These are phyloP conservation scores for Drosophila ochracea DNA, from an alignment of 2,888 invertebrate genomes.

Conservation along the genomic window DNA sequence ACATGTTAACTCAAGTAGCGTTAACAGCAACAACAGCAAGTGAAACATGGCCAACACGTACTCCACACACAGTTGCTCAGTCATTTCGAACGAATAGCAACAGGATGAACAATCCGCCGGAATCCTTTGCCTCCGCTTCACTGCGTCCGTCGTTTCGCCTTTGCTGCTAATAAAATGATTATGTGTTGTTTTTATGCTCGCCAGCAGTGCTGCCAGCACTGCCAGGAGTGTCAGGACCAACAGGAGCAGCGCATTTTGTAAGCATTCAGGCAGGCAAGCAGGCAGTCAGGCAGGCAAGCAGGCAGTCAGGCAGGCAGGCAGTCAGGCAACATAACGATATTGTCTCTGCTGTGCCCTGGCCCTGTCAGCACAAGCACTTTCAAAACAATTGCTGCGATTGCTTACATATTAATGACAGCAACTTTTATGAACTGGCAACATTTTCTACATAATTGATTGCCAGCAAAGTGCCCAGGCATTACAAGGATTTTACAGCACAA, in stretches of 20 bases:
- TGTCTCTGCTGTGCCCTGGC: not conserved
- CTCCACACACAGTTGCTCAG: conserved; percentile 44
- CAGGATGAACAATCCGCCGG: conserved; percentile 68
- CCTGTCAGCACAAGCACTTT: conserved; percentile 33
- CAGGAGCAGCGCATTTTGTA: conserved; percentile 19
- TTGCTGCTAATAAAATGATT: conserved; percentile 78
- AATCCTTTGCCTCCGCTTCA: conserved; percentile 60
- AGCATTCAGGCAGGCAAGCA: conserved; percentile 3
- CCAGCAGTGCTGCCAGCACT: conserved; percentile 7
- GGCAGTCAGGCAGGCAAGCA: conserved; percentile 14
- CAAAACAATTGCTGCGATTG: conserved; percentile 71
- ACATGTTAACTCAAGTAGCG: conserved; percentile 76
- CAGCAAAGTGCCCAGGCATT: conserved; percentile 45
- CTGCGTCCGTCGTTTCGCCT: conserved; percentile 47
- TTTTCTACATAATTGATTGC: conserved; percentile 71
- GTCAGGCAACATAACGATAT: not conserved
- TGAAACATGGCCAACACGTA: conserved; percentile 55
- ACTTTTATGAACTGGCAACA: conserved; percentile 67
- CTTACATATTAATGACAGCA: conserved; percentile 74
- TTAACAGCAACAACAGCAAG: conserved; percentile 47
- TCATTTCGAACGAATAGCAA: conserved; percentile 45
- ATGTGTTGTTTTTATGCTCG: conserved; percentile 77
- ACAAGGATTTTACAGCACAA: conserved; percentile 26
- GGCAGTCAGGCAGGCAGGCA: not conserved
- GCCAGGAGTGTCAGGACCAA: conserved; percentile 3